Percentiles rank a stretch among this genome's conserved stretches.
phyloP scores from a whole-genome alignment of 64 coral and sea anemone species.

The Montipora foliosa region DNA sequence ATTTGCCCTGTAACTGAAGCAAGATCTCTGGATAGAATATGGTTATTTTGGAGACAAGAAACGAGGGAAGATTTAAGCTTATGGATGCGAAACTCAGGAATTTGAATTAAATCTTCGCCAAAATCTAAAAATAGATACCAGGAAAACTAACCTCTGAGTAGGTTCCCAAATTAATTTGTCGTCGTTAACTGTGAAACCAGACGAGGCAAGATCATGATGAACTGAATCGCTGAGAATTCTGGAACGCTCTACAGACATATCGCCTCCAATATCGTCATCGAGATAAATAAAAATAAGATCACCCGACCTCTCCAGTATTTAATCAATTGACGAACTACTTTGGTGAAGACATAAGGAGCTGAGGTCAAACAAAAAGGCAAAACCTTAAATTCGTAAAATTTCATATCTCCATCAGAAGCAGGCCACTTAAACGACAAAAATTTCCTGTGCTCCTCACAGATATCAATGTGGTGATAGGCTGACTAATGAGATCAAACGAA shows the following conservation, averaged over 20 bases:
- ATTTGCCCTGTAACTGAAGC: neutral
- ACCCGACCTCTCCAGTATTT: neutral
- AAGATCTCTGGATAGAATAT: neutral
- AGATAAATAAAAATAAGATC: neutral
- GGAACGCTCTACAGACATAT: too few relatives aligned
- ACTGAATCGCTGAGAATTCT: neutral
- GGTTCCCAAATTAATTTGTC: neutral
- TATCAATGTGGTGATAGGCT: conserved; percentile 36
- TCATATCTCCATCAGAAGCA: neutral
- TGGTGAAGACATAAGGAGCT: too few relatives aligned
- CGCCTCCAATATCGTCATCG: neutral
- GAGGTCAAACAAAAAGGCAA: too few relatives aligned
- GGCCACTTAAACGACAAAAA: conserved; percentile 4
- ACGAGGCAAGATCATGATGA: neutral
- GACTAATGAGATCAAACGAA: too few relatives aligned
- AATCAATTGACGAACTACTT: too few relatives aligned
- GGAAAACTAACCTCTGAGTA: neutral
- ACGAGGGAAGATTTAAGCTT: neutral
- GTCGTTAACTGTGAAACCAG: neutral
- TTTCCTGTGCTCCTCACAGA: conserved; percentile 25
- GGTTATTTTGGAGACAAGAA: conserved; percentile 5
- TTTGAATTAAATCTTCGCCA: neutral
- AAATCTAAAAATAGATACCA: neutral
- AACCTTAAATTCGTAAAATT: too few relatives aligned
- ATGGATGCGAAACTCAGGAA: neutral